These are phyloP conservation scores for Scrobipalpa atriplicella DNA, from an alignment of 2,888 invertebrate genomes.

Conservation along the genomic window DNA sequence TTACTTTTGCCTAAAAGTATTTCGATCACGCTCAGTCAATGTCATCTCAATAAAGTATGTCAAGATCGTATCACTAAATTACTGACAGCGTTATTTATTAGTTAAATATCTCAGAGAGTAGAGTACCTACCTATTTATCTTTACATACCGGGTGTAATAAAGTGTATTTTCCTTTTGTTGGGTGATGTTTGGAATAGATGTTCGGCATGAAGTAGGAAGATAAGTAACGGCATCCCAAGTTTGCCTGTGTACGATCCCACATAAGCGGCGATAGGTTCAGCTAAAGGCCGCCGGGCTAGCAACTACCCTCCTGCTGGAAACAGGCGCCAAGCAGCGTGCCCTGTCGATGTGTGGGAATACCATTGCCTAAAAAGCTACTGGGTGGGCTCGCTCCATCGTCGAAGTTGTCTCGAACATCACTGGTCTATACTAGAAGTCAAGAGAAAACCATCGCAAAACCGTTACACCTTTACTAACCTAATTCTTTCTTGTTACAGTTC, in stretches of 20 bases:
- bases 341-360: too few relatives aligned
- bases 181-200: not conserved
- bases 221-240: too few relatives aligned
- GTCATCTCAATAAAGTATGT: constrained; percentile 34
- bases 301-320: too few relatives aligned
- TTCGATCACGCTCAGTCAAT: constrained; percentile 30
- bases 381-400: not conserved
- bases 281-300: too few relatives aligned
- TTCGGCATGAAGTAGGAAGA: too few relatives aligned
- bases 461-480: too few relatives aligned
- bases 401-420: not conserved
- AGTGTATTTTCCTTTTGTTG: not conserved
- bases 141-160: not conserved
- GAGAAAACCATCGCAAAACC: too few relatives aligned
- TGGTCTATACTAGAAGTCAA: not conserved
- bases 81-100: constrained; percentile 2
- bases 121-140: not conserved
- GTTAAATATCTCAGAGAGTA: not conserved
- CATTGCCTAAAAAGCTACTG: not conserved
- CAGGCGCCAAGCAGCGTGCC: too few relatives aligned
- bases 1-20: not conserved
- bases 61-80: constrained; percentile 34
- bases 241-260: too few relatives aligned
- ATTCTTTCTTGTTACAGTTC: constrained; percentile 84
- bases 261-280: too few relatives aligned